Base-by-base conservation (phyloP, 2,113 vertebrate species). In the Thunnus thynnus region DNA sequence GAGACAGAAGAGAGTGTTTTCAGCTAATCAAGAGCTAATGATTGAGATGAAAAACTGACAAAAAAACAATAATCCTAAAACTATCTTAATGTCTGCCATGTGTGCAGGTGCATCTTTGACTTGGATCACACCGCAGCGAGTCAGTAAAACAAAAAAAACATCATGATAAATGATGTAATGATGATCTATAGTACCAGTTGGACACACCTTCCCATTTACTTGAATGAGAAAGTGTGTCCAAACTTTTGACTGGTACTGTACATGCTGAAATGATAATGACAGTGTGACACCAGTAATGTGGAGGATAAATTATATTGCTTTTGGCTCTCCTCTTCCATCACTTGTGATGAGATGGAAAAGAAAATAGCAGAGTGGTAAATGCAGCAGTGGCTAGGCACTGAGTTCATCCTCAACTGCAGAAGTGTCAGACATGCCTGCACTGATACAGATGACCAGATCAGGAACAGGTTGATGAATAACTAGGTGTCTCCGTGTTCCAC, bases 331-430 rank as follows among this genome's bases (percentile, higher is more conserved):
- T 41, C 58, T 48, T 32, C 27, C 13, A 44, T 50, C 56, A 18
- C 17, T 50, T n/a, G 5, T 36, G 8, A n/a, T 30, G 74, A 52
- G 50, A 51, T 14, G 25, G 8, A 13, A 6, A 27, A 7, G 22
- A 64, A 76, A 65, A 70, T 14, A 58, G 65, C 11, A 1, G 2
- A 9, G 62, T 9, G 36, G 51, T 50, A 17, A 58, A 73, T 17
- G 4, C 63, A 69, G 36, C 68, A 9, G n/a, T 51, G 63, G 47
- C 32, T 47, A 1, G 13, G 25, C 48, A 13, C 47, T 3, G 55
- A 56, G 48, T 72, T 77, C 55, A 51, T 67, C n/a, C 9, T 73
- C 68, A 12, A 1, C 22, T 18, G 60, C 67, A 56, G 61, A 22
- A 32, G 8, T 16, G 52, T 48, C 17, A 14, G 48, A 61, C 36